These are phyloP conservation scores for Bubalus kerabau DNA, from an alignment of 2,113 vertebrate genomes.

Conservation along the genomic window DNA sequence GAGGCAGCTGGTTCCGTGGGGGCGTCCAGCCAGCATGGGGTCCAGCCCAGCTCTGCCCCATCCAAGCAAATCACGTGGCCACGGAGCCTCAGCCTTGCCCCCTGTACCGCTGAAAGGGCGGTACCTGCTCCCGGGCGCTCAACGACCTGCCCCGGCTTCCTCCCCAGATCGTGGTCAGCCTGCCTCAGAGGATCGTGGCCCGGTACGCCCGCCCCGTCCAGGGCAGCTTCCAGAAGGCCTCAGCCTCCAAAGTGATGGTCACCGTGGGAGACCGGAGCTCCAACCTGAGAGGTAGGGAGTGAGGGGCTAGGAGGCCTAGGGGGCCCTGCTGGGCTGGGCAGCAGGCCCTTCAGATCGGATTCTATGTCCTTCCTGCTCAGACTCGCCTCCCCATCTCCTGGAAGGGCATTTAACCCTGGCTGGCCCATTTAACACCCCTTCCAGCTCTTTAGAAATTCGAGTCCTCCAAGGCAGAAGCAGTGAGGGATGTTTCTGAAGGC, in stretches of 20 bases:
- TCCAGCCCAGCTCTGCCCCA: background rate
- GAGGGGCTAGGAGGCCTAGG: rapidly evolving
- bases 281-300: conserved; percentile 88
- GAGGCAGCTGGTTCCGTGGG: no score
- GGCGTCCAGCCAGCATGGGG: background rate
- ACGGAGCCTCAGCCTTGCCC: background rate
- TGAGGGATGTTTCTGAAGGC: background rate
- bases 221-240: conserved; percentile 71
- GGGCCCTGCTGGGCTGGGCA: background rate
- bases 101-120: background rate
- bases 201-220: conserved; percentile 64
- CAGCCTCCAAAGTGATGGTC: conserved; percentile 83
- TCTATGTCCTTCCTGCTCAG: background rate
- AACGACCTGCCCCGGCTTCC: conserved; percentile 57
- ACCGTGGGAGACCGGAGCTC: conserved; percentile 83
- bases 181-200: conserved; percentile 78
- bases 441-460: background rate
- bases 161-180: conserved; percentile 81
- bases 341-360: background rate
- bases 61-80: background rate
- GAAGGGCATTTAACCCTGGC: background rate
- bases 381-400: background rate
- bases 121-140: rapidly evolving
- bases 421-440: background rate
- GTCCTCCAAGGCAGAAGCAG: background rate